Evolutionary conservation across 2,797 vertebrate species (phyloP).

Genomic region (Mormyrops boulengeri): DNA sequence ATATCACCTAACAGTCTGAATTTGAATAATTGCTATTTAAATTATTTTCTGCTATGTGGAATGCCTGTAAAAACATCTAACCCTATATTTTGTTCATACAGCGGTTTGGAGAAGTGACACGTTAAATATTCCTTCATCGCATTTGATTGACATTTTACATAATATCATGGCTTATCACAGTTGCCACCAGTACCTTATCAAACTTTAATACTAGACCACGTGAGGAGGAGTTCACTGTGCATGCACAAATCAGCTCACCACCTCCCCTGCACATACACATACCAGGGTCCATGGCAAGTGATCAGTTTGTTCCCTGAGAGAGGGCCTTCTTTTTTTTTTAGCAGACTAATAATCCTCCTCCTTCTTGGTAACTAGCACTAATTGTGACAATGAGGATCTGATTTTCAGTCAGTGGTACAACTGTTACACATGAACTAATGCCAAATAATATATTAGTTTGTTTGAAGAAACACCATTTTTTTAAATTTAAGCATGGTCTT

Average conservation of each 20-base stretch:
- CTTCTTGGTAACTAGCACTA: background rate
- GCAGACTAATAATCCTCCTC: background rate
- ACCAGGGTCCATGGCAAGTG: background rate
- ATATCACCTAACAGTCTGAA: background rate
- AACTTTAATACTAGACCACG: background rate
- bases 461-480: background rate
- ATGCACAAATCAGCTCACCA: background rate
- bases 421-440: background rate
- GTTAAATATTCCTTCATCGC: background rate
- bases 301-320: background rate
- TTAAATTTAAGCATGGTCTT: background rate
- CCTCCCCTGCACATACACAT: background rate
- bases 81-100: background rate
- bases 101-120: background rate
- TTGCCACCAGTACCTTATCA: background rate
- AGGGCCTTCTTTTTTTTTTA: background rate
- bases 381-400: background rate
- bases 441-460: background rate
- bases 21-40: constrained; percentile 42
- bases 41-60: constrained; percentile 27
- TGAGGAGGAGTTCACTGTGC: background rate
- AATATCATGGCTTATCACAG: constrained; percentile 57
- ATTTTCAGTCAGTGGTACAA: background rate
- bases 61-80: constrained; percentile 31
- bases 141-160: constrained; percentile 60